A percentile compares a stretch with the other conserved stretches of the same genome.
phyloP scores from a whole-genome alignment of 2,888 invertebrate genomes.

The Microctonus aethiopoides region DNA sequence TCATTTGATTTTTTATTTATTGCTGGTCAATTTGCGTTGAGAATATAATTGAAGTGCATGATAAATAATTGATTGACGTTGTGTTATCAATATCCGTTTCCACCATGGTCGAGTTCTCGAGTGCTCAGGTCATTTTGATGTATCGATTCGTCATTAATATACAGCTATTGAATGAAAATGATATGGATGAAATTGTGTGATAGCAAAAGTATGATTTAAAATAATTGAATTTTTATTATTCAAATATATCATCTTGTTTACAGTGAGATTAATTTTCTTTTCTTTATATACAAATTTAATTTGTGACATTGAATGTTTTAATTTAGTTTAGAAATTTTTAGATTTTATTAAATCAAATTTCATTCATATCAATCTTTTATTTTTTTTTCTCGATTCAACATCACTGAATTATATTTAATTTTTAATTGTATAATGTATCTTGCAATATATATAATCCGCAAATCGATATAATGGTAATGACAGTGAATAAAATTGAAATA shows the following conservation, averaged over 20 bases:
- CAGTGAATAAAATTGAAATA: background rate
- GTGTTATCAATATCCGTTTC: background rate
- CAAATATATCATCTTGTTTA: background rate
- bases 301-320: no score
- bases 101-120: background rate
- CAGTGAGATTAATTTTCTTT: no score
- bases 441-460: no score
- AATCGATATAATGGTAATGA: background rate
- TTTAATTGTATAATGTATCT: no score
- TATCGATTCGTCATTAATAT: background rate
- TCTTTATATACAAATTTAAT: no score
- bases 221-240: background rate
- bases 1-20: background rate
- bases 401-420: background rate
- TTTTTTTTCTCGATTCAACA: background rate
- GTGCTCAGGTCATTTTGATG: background rate
- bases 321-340: no score
- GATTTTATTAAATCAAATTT: background rate
- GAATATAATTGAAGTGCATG: background rate
- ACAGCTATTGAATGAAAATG: background rate
- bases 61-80: background rate
- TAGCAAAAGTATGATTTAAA: background rate
- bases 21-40: background rate
- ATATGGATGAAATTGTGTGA: background rate
- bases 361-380: background rate